These are phyloP conservation scores for Sebastes diaconus DNA, from an alignment of 2,797 vertebrate genomes.

Conservation along the genomic window DNA sequence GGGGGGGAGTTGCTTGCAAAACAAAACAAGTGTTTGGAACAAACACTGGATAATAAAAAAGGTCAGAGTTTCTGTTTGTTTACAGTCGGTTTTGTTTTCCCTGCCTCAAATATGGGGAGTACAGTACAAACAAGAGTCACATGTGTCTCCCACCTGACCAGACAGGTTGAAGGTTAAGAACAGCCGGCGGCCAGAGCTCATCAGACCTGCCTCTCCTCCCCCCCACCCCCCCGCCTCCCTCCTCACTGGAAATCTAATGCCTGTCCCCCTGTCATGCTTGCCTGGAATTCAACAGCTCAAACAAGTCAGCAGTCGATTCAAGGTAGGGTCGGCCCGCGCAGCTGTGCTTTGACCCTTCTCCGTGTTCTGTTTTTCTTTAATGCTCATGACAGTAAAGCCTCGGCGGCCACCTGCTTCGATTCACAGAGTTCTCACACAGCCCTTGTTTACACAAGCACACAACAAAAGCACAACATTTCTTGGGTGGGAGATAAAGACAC, in stretches of 20 bases:
- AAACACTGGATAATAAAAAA: conserved; percentile 84
- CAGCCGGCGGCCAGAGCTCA: conserved; percentile 66
- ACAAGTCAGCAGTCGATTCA: conserved; percentile 65
- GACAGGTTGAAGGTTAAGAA: conserved; percentile 75
- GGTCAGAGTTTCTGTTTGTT: conserved; percentile 84
- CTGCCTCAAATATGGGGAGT: conserved; percentile 76
- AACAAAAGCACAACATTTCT: conserved; percentile 84
- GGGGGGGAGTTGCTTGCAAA: conserved; percentile 66
- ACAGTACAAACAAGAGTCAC: conserved; percentile 78
- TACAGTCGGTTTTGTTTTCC: conserved; percentile 74
- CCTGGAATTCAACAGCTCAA: conserved; percentile 70
- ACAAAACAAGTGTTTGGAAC: conserved; percentile 83
- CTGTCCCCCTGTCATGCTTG: conserved; percentile 66
- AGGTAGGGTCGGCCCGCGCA: conserved; percentile 70
- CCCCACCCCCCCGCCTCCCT: background rate
- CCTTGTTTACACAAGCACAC: conserved; percentile 82
- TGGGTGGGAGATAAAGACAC: conserved; percentile 77
- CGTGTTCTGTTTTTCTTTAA: conserved; percentile 75
- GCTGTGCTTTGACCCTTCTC: conserved; percentile 75
- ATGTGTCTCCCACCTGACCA: conserved; percentile 73
- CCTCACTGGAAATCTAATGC: conserved; percentile 58
- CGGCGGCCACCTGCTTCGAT: conserved; percentile 81
- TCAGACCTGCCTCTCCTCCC: conserved; percentile 27
- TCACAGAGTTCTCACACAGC: conserved; percentile 78
- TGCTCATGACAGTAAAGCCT: conserved; percentile 78